Evolutionary conservation across 37 sponge, comb jelly and placozoan species (phyloP), one percentile per base, ranked within the genome.

Genomic region (Chondrilla cf. caribensis): DNA sequence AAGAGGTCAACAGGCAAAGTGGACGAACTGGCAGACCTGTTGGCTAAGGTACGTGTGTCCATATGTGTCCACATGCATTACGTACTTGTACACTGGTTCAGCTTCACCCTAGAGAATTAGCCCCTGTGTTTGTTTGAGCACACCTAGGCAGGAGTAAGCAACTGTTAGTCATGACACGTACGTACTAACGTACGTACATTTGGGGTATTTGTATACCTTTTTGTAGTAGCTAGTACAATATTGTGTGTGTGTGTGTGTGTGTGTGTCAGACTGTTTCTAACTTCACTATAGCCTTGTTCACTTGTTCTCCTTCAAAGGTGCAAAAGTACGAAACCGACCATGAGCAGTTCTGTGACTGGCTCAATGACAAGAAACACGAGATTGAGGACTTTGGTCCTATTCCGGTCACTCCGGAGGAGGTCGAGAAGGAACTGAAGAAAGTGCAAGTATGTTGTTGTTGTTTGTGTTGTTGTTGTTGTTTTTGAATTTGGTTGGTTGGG

Each of bases 351-450:
- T 59, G 28, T 22, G 75, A 73, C 8, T 88, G 88, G 88, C 54
- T 88, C 60, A 73, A 24, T 0, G 80, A 42, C 36, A 40, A 88
- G 85, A 81, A 42, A 51, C 58, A 51, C 0, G 26, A 36, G n/a
- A 42, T 89, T 0, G 60, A 24, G 6, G 39, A 32, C 26, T 76
- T 84, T 33, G 38, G 70, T 0, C 85, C 85, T 72, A 70, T 83
- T 36, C 60, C 81, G 5, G 32, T 73, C 64, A 80, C 85, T 33
- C 72, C 58, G 0, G 81, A 84, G 39, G 77, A 71, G 24, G 68
- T 90, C 1, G 77, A 70, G 41, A 11, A 58, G 37, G 84, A 90
- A 54, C 59, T 90, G 44, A 43, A 57, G 25, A 38, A 90, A 62
- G 81, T 90, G 36, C 67, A 87, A 88, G 88, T 90, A 32, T 38